Percentiles rank a stretch among this genome's conserved stretches.
Evolutionary conservation across 2,888 invertebrate species (phyloP).

Genomic region (Brenthis hecate): DNA sequence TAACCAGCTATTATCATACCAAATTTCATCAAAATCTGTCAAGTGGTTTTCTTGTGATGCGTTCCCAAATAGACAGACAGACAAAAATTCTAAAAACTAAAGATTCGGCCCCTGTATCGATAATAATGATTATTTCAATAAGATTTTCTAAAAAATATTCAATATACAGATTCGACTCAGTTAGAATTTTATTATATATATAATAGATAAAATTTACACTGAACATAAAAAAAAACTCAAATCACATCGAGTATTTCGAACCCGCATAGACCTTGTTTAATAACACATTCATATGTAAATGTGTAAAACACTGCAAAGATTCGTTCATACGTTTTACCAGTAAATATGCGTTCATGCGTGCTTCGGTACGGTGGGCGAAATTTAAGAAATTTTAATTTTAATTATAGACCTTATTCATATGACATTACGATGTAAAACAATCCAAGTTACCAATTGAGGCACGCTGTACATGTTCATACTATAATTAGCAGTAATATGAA

Average conservation of each 20-base stretch:
- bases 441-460: not conserved
- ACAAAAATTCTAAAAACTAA: no score
- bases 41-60: not conserved
- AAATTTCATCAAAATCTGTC: conserved; percentile 1
- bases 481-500: conserved; percentile 74
- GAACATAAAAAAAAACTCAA: conserved; percentile 45
- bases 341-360: conserved; percentile 75
- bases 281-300: conserved; percentile 82
- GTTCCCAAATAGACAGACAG: no score
- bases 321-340: conserved; percentile 66
- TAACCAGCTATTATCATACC: no score
- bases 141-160: no score
- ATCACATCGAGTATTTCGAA: conserved; percentile 55
- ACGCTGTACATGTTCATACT: conserved; percentile 58
- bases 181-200: no score
- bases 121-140: no score
- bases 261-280: conserved; percentile 67
- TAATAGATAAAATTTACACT: conserved; percentile 10
- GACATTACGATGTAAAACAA: not conserved
- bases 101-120: no score
- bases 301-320: conserved; percentile 72
- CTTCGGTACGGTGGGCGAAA: conserved; percentile 48
- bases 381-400: not conserved
- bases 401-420: conserved; percentile 25
- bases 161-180: no score